Evolutionary conservation across 2,888 invertebrate species (phyloP).

Genomic region (Cerastis rubricosa): DNA sequence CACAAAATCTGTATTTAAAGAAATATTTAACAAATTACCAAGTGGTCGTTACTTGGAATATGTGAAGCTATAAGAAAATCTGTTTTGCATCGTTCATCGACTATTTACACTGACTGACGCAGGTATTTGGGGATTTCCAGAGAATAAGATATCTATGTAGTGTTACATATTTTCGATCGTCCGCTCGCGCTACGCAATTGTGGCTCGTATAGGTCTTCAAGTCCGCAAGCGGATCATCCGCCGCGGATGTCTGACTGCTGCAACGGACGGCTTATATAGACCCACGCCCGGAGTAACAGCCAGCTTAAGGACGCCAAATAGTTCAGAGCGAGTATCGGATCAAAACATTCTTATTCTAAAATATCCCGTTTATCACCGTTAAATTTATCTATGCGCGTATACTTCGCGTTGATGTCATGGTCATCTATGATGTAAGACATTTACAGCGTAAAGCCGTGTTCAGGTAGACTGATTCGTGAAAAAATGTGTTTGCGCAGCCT

Average conservation of each 20-base stretch:
- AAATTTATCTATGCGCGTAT: background rate
- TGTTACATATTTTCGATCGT: background rate
- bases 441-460: background rate
- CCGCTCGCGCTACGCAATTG: background rate
- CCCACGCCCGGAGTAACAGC: background rate
- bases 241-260: background rate
- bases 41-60: background rate
- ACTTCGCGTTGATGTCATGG: conserved; percentile 32
- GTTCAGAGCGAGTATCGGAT: background rate
- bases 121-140: background rate
- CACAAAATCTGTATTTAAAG: background rate
- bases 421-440: conserved; percentile 16
- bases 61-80: background rate
- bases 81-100: background rate
- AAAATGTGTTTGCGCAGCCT: conserved; percentile 18
- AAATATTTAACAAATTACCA: background rate
- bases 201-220: background rate
- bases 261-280: background rate
- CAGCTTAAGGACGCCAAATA: background rate
- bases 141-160: background rate
- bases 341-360: conserved; percentile 5
- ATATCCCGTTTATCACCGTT: background rate
- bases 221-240: background rate
- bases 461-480: background rate
- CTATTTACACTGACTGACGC: conserved; percentile 9